These are phyloP conservation scores for Dryomyza anilis DNA, from an alignment of 2,888 invertebrate genomes.

Conservation along the genomic window DNA sequence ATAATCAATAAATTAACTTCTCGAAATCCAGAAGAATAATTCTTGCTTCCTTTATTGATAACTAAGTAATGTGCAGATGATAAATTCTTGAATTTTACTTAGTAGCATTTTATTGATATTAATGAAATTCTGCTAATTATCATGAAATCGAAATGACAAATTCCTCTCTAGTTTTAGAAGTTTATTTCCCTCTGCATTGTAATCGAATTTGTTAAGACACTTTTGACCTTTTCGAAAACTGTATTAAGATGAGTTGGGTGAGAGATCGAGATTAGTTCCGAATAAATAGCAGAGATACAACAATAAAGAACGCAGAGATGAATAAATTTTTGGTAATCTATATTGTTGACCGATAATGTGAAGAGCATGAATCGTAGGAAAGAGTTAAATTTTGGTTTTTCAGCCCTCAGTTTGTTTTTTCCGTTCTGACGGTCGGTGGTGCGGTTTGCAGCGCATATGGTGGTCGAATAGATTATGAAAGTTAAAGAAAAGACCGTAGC, in stretches of 20 bases:
- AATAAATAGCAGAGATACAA: too few species aligned
- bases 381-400: not conserved
- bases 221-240: conserved; percentile 14
- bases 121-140: too few species aligned
- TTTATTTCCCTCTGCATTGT: too few species aligned
- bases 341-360: not conserved
- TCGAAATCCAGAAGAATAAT: too few species aligned
- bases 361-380: not conserved
- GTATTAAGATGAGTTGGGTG: not conserved
- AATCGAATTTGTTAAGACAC: not conserved
- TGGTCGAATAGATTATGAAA: conserved; percentile 38
- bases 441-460: conserved; percentile 31
- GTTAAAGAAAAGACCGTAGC: conserved; percentile 21
- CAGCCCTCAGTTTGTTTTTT: conserved; percentile 13
- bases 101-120: too few species aligned
- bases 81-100: too few species aligned
- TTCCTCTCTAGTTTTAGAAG: too few species aligned
- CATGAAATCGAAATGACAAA: too few species aligned
- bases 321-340: conserved; percentile 27
- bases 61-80: too few species aligned
- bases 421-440: conserved; percentile 12
- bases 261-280: conserved; percentile 7
- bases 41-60: too few species aligned
- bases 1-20: too few species aligned
- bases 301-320: conserved; percentile 3